These are phyloP conservation scores for Ceyx melanurus DNA, from an alignment of 2,113 vertebrate species.

Conservation along the genomic window DNA sequence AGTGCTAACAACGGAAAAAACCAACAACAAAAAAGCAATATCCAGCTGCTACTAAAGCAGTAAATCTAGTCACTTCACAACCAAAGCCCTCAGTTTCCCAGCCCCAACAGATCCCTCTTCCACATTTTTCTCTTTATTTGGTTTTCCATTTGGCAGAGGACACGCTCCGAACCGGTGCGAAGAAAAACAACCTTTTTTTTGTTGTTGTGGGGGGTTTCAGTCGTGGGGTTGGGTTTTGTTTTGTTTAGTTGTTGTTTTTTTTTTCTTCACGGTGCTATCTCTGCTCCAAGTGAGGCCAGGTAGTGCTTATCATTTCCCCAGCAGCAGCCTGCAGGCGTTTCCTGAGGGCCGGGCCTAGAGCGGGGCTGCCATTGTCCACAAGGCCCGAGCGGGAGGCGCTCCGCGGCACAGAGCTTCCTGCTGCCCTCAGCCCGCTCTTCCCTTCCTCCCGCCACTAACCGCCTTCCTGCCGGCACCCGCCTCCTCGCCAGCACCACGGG, in stretches of 20 bases:
- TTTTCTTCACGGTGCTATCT: background rate
- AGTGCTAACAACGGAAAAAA: background rate
- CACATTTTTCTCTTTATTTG: slow-evolving; percentile 49
- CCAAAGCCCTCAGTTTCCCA: background rate
- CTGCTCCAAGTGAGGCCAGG: slow-evolving; percentile 68
- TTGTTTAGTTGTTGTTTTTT: too few relatives aligned
- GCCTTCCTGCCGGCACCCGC: slow-evolving; percentile 71
- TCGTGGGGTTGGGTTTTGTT: too few relatives aligned
- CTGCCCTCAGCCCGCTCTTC: slow-evolving; percentile 81
- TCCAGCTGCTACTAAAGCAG: background rate
- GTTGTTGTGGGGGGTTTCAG: too few relatives aligned
- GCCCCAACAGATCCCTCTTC: slow-evolving; percentile 19
- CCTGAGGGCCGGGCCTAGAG: slow-evolving; percentile 66
- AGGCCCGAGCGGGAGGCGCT: slow-evolving; percentile 54
- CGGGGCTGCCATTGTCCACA: slow-evolving; percentile 78
- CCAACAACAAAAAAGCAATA: background rate
- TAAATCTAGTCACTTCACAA: background rate
- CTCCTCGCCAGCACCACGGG: slow-evolving; percentile 68
- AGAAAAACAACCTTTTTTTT: slow-evolving; percentile 33
- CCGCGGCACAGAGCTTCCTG: slow-evolving; percentile 76
- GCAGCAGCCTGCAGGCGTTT: slow-evolving; percentile 70
- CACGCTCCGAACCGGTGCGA: slow-evolving; percentile 6
- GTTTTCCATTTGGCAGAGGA: slow-evolving; percentile 62
- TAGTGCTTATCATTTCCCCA: slow-evolving; percentile 76
- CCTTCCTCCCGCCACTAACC: slow-evolving; percentile 79